Evolutionary conservation across 2,888 invertebrate genomes (phyloP), one percentile per base, ranked within the genome.

Genomic region (Thera obeliscata): DNA sequence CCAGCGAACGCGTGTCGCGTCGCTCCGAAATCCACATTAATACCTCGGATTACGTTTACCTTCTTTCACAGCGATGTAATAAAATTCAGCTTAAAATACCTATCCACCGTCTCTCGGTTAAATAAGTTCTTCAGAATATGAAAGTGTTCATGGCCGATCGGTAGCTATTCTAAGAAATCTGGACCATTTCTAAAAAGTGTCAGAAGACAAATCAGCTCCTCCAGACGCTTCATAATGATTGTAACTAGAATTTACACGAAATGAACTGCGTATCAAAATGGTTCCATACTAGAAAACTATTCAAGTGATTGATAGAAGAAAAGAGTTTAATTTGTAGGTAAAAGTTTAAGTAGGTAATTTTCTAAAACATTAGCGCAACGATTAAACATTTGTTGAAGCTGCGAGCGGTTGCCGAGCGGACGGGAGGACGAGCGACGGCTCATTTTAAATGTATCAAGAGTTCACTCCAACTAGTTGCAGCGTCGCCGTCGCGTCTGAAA

Each of bases 71-170:
- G 83, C 85, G 84, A 87, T 84, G 92, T 92, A 93, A 93, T 93
- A 93, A 93, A 93, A 93, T 90, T 91, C 93, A 92, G 93, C 93
- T 93, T 93, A 93, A 88, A 88, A 87, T 85, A 85, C 84, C 82
- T 79, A 83, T 82, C 82, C 81, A 72, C 75, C 73, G 80, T 77
- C 78, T 81, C 82, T 81, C 74, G 67, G 75, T 78, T 78, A 80
- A 81, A 80, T 76, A 76, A 82, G 78, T 82, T 78, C 77, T 81
- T 79, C 73, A 73, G 76, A 76, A 78, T 78, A 80, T 79, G 72
- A 79, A 79, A 76, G 76, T 79, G 74, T 78, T 81, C 67, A 50
- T 73, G 64, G 70, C 67, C 70, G 64, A 66, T 68, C 67, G 66
- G 56, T 58, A 22, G 22, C 22, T 22, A 64, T 68, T 72, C 64